A percentile compares a stretch with the other conserved stretches of the same genome.
Evolutionary conservation across 1,140 invertebrate species (phyloP).

Genomic region (Linepithema humile): DNA sequence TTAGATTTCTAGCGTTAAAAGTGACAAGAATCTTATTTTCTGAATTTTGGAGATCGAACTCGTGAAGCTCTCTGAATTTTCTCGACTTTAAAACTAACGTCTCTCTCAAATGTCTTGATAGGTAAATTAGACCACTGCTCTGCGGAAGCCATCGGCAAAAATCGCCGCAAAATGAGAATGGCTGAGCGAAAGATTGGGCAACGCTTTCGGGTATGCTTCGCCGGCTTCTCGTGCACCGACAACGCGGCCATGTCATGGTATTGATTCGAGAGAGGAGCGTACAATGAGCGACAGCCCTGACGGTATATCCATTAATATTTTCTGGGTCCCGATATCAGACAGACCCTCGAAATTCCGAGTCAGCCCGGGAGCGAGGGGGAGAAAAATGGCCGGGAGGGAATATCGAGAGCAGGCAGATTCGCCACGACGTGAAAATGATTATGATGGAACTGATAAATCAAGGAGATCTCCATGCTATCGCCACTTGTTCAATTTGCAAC

Average conservation of each 20-base stretch:
- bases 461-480: neutral
- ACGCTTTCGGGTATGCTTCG: slow-evolving; percentile 34
- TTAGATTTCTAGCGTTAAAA: neutral
- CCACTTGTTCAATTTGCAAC: neutral
- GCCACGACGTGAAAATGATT: slow-evolving; percentile 39
- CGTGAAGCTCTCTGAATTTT: neutral
- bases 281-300: slow-evolving; percentile 73
- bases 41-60: neutral
- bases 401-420: neutral
- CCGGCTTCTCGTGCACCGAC: slow-evolving; percentile 67
- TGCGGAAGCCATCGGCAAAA: neutral
- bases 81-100: neutral
- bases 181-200: slow-evolving; percentile 57
- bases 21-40: neutral
- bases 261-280: slow-evolving; percentile 69
- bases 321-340: slow-evolving; percentile 41
- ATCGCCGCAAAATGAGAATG: slow-evolving; percentile 23
- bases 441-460: slow-evolving; percentile 32
- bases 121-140: neutral
- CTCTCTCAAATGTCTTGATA: neutral
- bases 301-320: slow-evolving; percentile 76
- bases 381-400: slow-evolving; percentile 25
- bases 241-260: slow-evolving; percentile 71
- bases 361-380: neutral
- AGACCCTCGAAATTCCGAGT: slow-evolving; percentile 43